These are phyloP conservation scores for Eulemur albifrons DNA, from an alignment of 2,797 vertebrate species.

Conservation along the genomic window DNA sequence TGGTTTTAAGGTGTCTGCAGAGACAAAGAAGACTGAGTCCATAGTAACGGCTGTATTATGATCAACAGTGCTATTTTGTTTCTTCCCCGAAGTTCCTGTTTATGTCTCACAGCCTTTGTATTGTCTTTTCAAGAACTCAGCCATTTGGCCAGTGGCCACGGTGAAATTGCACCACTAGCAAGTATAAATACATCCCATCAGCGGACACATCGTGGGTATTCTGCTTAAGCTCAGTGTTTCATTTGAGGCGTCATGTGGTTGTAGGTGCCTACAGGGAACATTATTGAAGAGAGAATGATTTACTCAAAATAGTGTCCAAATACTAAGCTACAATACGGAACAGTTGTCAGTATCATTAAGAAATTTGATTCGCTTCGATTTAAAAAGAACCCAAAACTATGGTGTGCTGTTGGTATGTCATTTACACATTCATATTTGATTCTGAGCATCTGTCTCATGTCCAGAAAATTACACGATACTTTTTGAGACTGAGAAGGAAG, in stretches of 20 bases:
- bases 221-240: slow-evolving; percentile 3
- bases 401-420: background rate
- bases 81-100: slow-evolving; percentile 68
- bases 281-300: background rate
- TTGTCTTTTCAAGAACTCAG: slow-evolving; percentile 59
- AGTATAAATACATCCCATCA: slow-evolving; percentile 2
- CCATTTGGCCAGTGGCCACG: slow-evolving; percentile 56
- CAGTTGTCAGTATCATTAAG: background rate
- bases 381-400: background rate
- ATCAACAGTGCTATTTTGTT: slow-evolving; percentile 66
- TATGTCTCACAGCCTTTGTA: slow-evolving; percentile 60
- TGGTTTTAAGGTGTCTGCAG: background rate
- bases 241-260: background rate
- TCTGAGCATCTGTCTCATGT: background rate
- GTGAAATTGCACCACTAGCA: background rate
- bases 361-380: background rate
- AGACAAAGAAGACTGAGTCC: slow-evolving; percentile 15
- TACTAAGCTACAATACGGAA: background rate
- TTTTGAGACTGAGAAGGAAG: background rate
- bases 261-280: background rate
- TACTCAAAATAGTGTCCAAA: background rate
- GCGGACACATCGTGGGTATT: background rate
- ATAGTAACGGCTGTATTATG: slow-evolving; percentile 67
- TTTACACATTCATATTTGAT: background rate
- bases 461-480: background rate